These are phyloP conservation scores for Arrhamphus sclerolepis DNA, from an alignment of 2,797 vertebrate species.

Conservation along the genomic window DNA sequence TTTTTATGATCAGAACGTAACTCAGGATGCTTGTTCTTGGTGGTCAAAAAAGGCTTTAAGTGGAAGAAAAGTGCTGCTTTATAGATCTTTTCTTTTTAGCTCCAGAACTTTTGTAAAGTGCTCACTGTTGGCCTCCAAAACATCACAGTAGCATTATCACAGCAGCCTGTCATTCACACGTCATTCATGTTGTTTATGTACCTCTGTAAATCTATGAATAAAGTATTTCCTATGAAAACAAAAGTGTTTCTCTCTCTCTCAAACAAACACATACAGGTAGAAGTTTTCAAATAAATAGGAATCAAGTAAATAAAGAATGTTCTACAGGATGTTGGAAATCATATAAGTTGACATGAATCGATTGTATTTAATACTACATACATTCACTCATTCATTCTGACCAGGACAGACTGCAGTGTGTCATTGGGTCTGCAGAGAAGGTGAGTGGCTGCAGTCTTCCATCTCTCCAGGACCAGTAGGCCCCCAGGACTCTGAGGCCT, in stretches of 20 bases:
- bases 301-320: no score
- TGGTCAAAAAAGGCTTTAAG: slow-evolving; percentile 15
- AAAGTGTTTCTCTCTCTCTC: not conserved
- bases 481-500: no score
- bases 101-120: slow-evolving; percentile 7
- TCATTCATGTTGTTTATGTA: slow-evolving; percentile 54
- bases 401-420: no score
- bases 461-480: no score
- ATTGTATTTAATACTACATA: no score
- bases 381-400: no score
- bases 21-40: slow-evolving; percentile 12
- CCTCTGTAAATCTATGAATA: slow-evolving; percentile 66
- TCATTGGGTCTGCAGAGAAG: no score
- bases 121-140: slow-evolving; percentile 16
- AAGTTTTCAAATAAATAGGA: no score
- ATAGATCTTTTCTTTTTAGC: slow-evolving; percentile 19
- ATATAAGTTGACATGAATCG: no score
- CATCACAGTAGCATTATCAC: slow-evolving; percentile 44
- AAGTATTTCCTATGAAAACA: slow-evolving; percentile 60
- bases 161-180: slow-evolving; percentile 57
- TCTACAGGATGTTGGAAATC: no score
- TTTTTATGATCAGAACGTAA: slow-evolving; percentile 16
- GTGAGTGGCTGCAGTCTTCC: no score
- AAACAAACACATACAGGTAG: no score
- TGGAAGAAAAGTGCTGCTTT: slow-evolving; percentile 36